Evolutionary conservation across 2,888 invertebrate species (phyloP).

Genomic region (Tortrix viridana): DNA sequence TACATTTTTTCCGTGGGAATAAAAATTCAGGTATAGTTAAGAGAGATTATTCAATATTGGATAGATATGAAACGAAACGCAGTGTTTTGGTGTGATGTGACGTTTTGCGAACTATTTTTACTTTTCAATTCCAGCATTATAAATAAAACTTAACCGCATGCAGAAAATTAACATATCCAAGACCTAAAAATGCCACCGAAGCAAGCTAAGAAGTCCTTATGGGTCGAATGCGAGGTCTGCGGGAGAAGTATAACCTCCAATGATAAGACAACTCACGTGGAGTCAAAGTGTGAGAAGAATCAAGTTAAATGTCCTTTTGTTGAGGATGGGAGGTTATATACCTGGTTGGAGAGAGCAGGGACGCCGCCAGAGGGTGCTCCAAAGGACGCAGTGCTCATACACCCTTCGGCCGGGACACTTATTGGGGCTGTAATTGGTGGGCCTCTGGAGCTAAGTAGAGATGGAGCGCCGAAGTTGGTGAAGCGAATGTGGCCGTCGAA

Average conservation of each 20-base stretch:
- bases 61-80: slow-evolving; percentile 10
- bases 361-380: slow-evolving; percentile 67
- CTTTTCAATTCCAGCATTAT: not conserved
- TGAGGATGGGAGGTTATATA: slow-evolving; percentile 58
- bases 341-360: slow-evolving; percentile 70
- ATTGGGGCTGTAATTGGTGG: slow-evolving; percentile 74
- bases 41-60: too few species aligned
- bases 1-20: too few species aligned
- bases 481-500: slow-evolving; percentile 79
- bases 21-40: too few species aligned
- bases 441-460: slow-evolving; percentile 62
- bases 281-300: slow-evolving; percentile 78
- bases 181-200: slow-evolving; percentile 66
- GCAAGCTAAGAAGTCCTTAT: slow-evolving; percentile 80
- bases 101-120: not conserved
- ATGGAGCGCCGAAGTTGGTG: slow-evolving; percentile 67
- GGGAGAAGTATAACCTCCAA: slow-evolving; percentile 81
- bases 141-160: slow-evolving; percentile 8
- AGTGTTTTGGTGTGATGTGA: slow-evolving; percentile 20
- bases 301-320: slow-evolving; percentile 75
- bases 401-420: slow-evolving; percentile 69
- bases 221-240: slow-evolving; percentile 87
- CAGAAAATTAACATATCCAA: slow-evolving; percentile 1
- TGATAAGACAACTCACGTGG: slow-evolving; percentile 82
- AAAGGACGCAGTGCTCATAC: slow-evolving; percentile 68